Base-by-base conservation (phyloP, 2,797 vertebrate genomes). In the Staurois parvus region DNA sequence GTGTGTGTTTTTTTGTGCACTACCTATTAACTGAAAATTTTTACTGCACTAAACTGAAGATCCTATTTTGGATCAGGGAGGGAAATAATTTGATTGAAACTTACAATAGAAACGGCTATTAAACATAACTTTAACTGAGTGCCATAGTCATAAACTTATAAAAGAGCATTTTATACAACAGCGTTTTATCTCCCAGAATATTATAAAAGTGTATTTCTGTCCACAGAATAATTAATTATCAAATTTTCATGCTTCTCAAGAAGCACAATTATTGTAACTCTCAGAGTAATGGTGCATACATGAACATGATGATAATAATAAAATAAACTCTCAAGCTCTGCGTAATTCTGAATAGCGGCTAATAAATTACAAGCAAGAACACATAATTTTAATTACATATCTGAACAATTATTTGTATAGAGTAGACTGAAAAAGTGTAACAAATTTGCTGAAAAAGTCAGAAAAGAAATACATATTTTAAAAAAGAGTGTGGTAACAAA, bases 241-340 rank as follows among this genome's bases (percentile, higher is more conserved):
- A 78, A 81, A 32, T 83, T 37, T 84, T 81, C 72, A 86, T 84
- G 85, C 79, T 88, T 88, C 86, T 80, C 26, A 62, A 67, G 85
- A 59, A 88, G 79, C 7, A 67, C 70, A 84, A 90, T 90, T 88
- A 88, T 52, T 72, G 32, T 37, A 81, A 85, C 28, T 87, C 59
- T 88, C 88, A 83, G 15, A 79, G 79, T 88, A 88, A 89, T 84
- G 52, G 84, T 56, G 62, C 26, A 88, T 87, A 83, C 86, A 88
- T 85, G 45, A 83, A 86, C 52, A 68, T 66, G 78, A 89, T 70
- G 9, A 34, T 4, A 52, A 34, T 70, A 34, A 70, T 79, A 91
- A 45, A 29, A 85, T 2, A 69, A 37, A 2, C 80, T 85, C 87
- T 84, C n/a, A 78, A 64, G 17, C 40, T 72, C 17, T 78, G 45